Percentiles rank a stretch among this genome's conserved stretches.
Evolutionary conservation across 2,797 vertebrate species (phyloP).

Genomic region (Bucorvus abyssinicus): DNA sequence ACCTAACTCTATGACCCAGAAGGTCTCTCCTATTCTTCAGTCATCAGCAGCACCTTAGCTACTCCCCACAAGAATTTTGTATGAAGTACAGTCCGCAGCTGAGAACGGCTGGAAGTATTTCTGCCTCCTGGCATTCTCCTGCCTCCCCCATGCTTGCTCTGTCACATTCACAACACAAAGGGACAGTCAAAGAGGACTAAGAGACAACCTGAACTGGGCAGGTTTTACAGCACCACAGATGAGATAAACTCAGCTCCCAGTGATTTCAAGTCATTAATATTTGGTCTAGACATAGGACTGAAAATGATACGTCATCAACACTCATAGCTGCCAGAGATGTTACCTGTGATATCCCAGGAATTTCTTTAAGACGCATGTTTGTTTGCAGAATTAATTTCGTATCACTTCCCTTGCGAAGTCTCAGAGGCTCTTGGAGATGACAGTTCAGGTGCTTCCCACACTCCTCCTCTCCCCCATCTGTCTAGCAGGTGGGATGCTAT

Average conservation of each 20-base stretch:
- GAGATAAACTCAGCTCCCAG: too few relatives aligned
- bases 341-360: neutral
- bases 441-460: neutral
- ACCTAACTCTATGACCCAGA: neutral
- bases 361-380: neutral
- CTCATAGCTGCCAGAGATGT: neutral
- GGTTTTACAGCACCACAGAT: neutral
- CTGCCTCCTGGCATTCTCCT: neutral
- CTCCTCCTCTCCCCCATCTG: neutral
- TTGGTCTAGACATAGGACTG: neutral
- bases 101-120: neutral
- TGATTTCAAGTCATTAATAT: neutral
- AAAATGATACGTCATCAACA: neutral
- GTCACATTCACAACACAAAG: neutral
- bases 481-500: too few relatives aligned
- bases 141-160: neutral
- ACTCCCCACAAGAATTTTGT: neutral
- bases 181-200: neutral
- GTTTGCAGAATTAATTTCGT: neutral
- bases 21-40: neutral
- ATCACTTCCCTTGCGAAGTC: neutral
- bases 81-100: neutral
- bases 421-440: neutral
- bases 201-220: neutral
- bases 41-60: neutral